phyloP scores from a whole-genome alignment of 2,888 invertebrate genomes.

The Agrotis exclamationis region DNA sequence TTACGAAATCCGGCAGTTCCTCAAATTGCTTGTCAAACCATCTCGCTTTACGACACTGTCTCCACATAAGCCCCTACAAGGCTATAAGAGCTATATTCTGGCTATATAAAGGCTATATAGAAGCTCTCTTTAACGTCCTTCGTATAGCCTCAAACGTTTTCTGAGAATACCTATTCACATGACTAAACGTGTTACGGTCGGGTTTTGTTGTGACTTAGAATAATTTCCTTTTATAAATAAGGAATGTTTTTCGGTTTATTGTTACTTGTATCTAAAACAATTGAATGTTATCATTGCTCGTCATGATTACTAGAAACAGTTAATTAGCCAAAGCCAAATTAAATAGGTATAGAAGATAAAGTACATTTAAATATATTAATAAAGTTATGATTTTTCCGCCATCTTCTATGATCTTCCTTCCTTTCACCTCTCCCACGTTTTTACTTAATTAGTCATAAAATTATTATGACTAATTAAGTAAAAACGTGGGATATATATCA shows the following conservation, averaged over 20 bases:
- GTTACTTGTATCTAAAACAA: not conserved
- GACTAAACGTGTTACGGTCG: slow-evolving; percentile 40
- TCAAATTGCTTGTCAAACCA: slow-evolving; percentile 68
- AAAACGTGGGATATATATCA: too few relatives aligned
- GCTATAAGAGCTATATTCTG: slow-evolving; percentile 43
- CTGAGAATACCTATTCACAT: slow-evolving; percentile 52
- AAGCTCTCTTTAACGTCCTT: slow-evolving; percentile 41
- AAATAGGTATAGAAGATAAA: too few relatives aligned
- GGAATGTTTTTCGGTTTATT: not conserved
- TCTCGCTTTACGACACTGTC: slow-evolving; percentile 63
- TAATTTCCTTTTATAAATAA: not conserved
- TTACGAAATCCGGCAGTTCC: slow-evolving; percentile 52
- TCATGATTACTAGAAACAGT: too few relatives aligned
- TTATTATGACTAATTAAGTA: too few relatives aligned
- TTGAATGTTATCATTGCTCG: not conserved
- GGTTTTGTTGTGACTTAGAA: slow-evolving; percentile 12
- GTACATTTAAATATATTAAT: too few relatives aligned
- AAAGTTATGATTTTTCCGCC: too few relatives aligned
- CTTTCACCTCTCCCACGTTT: too few relatives aligned
- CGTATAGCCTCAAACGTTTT: slow-evolving; percentile 36
- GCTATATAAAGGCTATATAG: slow-evolving; percentile 40
- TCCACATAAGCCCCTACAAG: slow-evolving; percentile 56
- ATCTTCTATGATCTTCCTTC: too few relatives aligned
- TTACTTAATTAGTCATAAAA: too few relatives aligned
- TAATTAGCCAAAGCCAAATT: too few relatives aligned